Evolutionary conservation across 2,797 vertebrate genomes (phyloP), one percentile per base, ranked within the genome.

Genomic region (Rhinella marina): DNA sequence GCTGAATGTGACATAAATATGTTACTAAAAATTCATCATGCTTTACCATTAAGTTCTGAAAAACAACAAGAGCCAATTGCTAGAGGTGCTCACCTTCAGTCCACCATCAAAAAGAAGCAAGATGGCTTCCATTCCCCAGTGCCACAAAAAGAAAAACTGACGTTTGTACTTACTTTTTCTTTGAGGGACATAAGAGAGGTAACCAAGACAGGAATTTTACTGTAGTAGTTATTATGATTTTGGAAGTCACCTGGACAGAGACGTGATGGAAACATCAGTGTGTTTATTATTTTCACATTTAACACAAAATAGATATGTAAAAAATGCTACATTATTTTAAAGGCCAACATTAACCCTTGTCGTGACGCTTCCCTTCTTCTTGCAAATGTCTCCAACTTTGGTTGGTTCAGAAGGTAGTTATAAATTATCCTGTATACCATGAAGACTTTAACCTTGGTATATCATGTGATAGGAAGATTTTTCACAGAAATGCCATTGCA

Each of bases 281-380:
- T 68, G 82, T 75, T 82, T 86, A 87, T 88, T 90, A 32, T 61
- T 66, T 85, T 82, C 86, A 90, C 86, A 88, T 79, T 82, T 86
- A 62, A 85, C 85, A 87, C 50, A 88, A 85, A 82, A 62, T 68
- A 70, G 68, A 88, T 86, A 81, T 78, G 75, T 84, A 85, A 84
- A 32, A 82, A 85, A 89, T 70, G 84, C 79, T 89, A 76, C 81
- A 84, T 81, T 9, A 32, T 68, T 62, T 68, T 73, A 68, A 61
- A 84, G 61, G 61, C 61, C 56, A 21, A 57, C 21, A 64, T 68
- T 86, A 82, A 85, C 61, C 76, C 50, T 85, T 81, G 78, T 66
- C 48, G 25, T 50, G 52, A 82, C 19, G n/a, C 23, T 77, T n/a
- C 23, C 48, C 25, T 23, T 82, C 70, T 57, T 75, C 25, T 23